Percentiles rank a stretch among this genome's conserved stretches.
Conservation (phyloP, 1,140 invertebrate species). For the Scaptomyza pallida region DNA sequence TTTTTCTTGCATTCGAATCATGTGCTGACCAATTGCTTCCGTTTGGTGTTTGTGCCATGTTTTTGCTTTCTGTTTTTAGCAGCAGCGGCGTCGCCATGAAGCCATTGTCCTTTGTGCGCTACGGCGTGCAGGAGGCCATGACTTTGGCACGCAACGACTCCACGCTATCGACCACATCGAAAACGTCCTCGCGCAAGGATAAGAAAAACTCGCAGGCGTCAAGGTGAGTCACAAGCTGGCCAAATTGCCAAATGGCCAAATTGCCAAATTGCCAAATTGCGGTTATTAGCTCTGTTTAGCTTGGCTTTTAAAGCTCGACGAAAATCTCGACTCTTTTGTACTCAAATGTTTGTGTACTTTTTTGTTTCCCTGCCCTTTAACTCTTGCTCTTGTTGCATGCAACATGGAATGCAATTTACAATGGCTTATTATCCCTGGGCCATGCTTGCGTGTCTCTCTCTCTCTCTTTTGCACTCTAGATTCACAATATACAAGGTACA, state of each 20-base stretch:
- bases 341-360: neutral
- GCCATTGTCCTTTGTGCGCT: constrained; percentile 83
- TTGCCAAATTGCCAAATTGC: constrained; percentile 48
- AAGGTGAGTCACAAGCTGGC: constrained; percentile 64
- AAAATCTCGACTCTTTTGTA: neutral
- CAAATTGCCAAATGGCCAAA: too few relatives aligned
- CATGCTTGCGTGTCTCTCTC: constrained; percentile 38
- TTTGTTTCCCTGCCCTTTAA: neutral
- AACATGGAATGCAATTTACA: constrained; percentile 51
- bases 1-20: neutral
- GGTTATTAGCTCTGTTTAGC: constrained; percentile 52
- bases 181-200: constrained; percentile 84
- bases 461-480: constrained; percentile 76
- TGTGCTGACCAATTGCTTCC: constrained; percentile 32
- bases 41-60: constrained; percentile 1
- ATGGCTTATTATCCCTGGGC: constrained; percentile 49
- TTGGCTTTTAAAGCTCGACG: neutral
- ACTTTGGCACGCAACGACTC: constrained; percentile 84
- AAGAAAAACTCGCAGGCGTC: constrained; percentile 84
- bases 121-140: constrained; percentile 83
- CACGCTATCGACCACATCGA: constrained; percentile 83
- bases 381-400: constrained; percentile 18
- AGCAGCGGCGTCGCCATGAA: constrained; percentile 82
- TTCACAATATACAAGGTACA: constrained; percentile 97
- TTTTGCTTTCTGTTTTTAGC: constrained; percentile 23